Conservation (phyloP, 1,140 invertebrate genomes). For the Drosophila punjabiensis region DNA sequence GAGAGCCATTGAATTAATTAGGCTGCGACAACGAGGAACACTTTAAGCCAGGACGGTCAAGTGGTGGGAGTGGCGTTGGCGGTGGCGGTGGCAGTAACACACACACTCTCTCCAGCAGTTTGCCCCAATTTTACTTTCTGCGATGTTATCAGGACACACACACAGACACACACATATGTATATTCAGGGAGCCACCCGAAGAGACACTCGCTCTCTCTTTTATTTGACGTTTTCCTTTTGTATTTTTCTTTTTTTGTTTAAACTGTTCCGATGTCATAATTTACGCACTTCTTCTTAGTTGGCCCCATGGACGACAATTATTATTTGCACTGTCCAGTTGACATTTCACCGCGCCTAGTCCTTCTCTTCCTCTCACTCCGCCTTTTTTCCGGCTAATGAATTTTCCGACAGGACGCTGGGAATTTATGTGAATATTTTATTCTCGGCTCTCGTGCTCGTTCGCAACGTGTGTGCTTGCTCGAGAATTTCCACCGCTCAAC, state of each 20-base stretch:
- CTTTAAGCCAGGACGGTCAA: conserved; percentile 62
- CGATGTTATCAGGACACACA: conserved; percentile 80
- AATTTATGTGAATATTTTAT: conserved; percentile 30
- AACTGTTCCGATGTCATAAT: conserved; percentile 72
- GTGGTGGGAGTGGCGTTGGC: conserved; percentile 51
- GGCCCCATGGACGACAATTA: conserved; percentile 38
- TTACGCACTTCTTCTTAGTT: conserved; percentile 74
- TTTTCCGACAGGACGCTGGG: conserved; percentile 43
- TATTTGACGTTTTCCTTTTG: conserved; percentile 8
- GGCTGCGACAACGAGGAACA: conserved; percentile 67
- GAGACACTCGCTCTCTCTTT: conserved; percentile 53
- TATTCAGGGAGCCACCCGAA: conserved; percentile 36
- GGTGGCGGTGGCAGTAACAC: conserved; percentile 24
- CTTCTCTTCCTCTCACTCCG: conserved; percentile 15
- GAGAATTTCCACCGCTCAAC: conserved; percentile 44
- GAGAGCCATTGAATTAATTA: conserved; percentile 80
- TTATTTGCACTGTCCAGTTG: conserved; percentile 55
- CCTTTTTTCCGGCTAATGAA: conserved; percentile 63
- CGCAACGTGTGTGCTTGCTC: conserved; percentile 14
- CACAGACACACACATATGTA: not conserved
- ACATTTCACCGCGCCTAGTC: conserved; percentile 48
- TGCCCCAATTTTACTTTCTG: conserved; percentile 83
- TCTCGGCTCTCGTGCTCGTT: conserved; percentile 18
- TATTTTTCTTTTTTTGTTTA: conserved; percentile 21
- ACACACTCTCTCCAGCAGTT: conserved; percentile 60